Evolutionary conservation across 2,113 vertebrate species (phyloP).

Genomic region (Himantopus leucocephalus): DNA sequence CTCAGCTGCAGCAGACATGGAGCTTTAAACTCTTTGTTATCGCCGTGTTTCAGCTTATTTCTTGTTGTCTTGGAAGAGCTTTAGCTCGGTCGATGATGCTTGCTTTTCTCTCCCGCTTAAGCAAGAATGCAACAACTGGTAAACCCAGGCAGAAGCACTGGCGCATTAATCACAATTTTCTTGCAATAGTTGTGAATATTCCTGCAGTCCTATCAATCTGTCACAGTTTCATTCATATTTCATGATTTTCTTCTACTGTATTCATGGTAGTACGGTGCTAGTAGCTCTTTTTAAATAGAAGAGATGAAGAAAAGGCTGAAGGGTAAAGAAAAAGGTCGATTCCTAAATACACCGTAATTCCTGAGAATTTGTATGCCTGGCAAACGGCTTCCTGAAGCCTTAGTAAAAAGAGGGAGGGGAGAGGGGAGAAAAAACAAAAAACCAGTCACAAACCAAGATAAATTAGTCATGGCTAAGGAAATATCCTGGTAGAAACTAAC

Average conservation of each 20-base stretch:
- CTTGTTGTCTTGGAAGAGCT: not conserved
- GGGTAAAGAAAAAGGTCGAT: not conserved
- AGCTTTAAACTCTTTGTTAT: not conserved
- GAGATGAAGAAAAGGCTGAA: not conserved
- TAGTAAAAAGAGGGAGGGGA: not conserved
- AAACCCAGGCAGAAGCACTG: not conserved
- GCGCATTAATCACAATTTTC: not conserved
- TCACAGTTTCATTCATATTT: not conserved
- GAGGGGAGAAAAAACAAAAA: not conserved
- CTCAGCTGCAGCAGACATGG: not conserved
- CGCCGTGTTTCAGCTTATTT: not conserved
- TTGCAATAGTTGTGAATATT: not conserved
- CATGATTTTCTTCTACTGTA: not conserved
- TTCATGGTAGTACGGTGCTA: not conserved
- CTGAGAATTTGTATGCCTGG: not conserved
- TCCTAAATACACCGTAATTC: not conserved
- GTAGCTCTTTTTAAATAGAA: not conserved
- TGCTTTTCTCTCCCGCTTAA: not conserved
- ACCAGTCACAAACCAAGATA: constrained; percentile 1
- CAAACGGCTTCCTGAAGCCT: not conserved
- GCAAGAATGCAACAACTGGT: not conserved
- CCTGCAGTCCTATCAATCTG: not conserved
- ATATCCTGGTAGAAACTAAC: constrained; percentile 61
- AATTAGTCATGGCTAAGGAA: constrained; percentile 56
- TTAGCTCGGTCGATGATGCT: not conserved